Percentiles rank a stretch among this genome's conserved stretches.
phyloP scores from a whole-genome alignment of 1,140 invertebrate genomes.

The Cyrtorhinus lividipennis region DNA sequence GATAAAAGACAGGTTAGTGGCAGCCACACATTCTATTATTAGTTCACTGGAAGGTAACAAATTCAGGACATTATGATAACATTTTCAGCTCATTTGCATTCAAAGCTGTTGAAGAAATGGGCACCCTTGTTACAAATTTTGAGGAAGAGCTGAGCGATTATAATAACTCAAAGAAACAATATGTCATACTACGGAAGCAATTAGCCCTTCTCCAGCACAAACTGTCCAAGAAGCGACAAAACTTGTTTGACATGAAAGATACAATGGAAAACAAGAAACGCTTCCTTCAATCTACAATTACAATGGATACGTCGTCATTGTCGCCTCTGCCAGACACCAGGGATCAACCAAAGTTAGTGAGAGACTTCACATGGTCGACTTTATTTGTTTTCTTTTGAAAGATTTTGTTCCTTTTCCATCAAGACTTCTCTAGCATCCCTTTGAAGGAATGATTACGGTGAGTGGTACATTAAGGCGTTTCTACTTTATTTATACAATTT shows the following conservation, averaged over 20 bases:
- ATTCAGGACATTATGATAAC: no score
- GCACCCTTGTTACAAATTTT: neutral
- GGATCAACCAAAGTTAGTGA: slow-evolving; percentile 13
- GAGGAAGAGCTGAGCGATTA: neutral
- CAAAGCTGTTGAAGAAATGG: slow-evolving; percentile 13
- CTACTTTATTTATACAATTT: neutral
- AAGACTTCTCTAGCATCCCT: neutral
- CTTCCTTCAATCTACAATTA: slow-evolving; percentile 6
- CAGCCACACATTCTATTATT: no score
- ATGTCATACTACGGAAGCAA: neutral
- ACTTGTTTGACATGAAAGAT: slow-evolving; percentile 7
- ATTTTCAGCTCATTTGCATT: slow-evolving; percentile 11
- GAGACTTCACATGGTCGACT: neutral
- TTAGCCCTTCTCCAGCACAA: slow-evolving; percentile 1
- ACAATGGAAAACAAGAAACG: slow-evolving; percentile 13
- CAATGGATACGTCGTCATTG: neutral
- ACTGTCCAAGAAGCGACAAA: slow-evolving; percentile 4
- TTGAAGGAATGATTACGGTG: neutral
- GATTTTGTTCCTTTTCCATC: neutral
- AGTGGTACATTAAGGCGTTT: neutral
- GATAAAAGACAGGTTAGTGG: no score
- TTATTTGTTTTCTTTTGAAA: neutral
- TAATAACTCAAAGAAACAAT: slow-evolving; percentile 1
- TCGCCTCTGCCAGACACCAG: neutral
- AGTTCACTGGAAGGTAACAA: no score